A percentile compares a stretch with the other conserved stretches of the same genome.
Conservation (phyloP, 2,113 vertebrate genomes). For the Sander lucioperca region DNA sequence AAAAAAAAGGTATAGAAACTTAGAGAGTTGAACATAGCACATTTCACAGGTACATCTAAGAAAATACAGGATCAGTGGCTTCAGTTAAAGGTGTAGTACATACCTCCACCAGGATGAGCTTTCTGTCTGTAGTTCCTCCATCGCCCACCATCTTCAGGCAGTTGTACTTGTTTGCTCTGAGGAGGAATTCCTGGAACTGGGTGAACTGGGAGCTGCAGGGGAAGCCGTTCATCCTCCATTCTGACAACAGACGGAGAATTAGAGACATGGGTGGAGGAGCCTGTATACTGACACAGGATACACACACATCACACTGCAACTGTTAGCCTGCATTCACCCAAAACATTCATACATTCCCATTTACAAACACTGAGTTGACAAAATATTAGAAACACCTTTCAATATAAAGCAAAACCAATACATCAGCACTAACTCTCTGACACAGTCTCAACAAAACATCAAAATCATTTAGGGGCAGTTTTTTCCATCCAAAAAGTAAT, state of each 20-base stretch:
- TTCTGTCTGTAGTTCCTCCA: slow-evolving; percentile 79
- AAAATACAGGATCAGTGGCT: not conserved
- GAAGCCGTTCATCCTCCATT: slow-evolving; percentile 81
- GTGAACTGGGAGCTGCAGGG: slow-evolving; percentile 86
- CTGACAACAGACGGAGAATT: slow-evolving; percentile 63
- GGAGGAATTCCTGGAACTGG: slow-evolving; percentile 93
- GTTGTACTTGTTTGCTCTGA: slow-evolving; percentile 95
- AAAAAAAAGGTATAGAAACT: not conserved
- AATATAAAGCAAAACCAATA: not conserved
- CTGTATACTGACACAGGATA: not conserved
- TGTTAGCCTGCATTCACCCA: not conserved
- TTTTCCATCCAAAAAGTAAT: not conserved
- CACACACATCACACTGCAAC: not conserved
- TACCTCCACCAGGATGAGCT: slow-evolving; percentile 95
- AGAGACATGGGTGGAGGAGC: not conserved
- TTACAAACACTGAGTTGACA: not conserved
- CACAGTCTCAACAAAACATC: not conserved
- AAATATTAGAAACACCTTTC: not conserved
- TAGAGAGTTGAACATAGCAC: not conserved
- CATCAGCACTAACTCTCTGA: not conserved
- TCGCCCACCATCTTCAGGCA: slow-evolving; percentile 92
- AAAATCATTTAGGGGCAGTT: not conserved
- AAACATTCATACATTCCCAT: not conserved
- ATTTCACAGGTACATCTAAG: not conserved
- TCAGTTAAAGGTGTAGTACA: not conserved